Evolutionary conservation across 2,113 vertebrate species (phyloP).

Genomic region (Malurus melanocephalus): DNA sequence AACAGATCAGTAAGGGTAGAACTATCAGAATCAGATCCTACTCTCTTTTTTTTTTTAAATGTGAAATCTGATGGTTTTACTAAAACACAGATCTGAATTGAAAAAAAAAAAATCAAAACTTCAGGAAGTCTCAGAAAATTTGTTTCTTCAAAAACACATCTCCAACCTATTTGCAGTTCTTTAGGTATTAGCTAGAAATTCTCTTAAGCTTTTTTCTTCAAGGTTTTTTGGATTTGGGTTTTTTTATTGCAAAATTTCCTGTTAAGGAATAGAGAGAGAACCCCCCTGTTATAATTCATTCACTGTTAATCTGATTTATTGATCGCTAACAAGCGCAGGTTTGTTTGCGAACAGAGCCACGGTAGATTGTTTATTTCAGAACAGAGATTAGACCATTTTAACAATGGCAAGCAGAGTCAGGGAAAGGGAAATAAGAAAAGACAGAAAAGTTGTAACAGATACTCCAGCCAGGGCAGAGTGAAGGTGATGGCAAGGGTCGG

Average conservation of each 20-base stretch:
- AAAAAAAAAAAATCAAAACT: neutral
- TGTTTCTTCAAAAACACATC: accelerated
- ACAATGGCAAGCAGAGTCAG: neutral
- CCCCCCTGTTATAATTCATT: neutral
- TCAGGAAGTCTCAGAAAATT: neutral
- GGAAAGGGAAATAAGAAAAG: neutral
- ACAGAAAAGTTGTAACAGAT: neutral
- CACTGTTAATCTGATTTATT: neutral
- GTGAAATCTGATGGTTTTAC: neutral
- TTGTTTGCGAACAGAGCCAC: neutral
- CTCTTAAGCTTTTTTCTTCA: neutral
- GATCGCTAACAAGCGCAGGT: neutral
- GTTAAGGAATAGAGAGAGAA: neutral
- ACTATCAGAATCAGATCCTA: neutral
- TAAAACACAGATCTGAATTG: neutral
- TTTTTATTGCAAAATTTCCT: neutral
- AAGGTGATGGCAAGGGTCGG: neutral
- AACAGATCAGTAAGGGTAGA: neutral
- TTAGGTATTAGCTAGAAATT: neutral
- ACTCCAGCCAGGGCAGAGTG: neutral
- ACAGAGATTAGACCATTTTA: neutral
- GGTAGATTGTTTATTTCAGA: neutral
- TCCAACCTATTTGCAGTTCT: neutral
- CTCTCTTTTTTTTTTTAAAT: neutral
- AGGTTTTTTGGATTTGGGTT: neutral